Evolutionary conservation across 2,888 invertebrate genomes (phyloP), one percentile per base, ranked within the genome.

Genomic region (Glomeris marginata): DNA sequence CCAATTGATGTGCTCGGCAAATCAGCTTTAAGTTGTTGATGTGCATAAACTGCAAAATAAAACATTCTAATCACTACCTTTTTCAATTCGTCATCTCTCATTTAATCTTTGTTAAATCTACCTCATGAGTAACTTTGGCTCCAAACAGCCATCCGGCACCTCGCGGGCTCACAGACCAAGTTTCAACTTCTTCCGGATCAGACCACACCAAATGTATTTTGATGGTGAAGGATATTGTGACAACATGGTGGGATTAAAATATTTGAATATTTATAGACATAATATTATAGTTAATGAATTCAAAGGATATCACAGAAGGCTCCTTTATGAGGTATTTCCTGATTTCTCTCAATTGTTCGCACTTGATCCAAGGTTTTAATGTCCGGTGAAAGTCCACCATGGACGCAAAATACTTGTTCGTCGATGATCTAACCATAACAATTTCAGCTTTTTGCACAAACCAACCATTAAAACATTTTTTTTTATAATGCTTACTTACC

Each of bases 111-210:
- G 21, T 48, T 10, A 34, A 20, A 43, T 34, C 41, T 54, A 57
- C 58, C 49, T 85, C 80, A 64, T 90, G 83, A 41, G 94, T 92
- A 43, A 95, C 92, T 67, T 80, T 81, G 58, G 85, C 80, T 34
- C 98, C 97, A 70, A 98, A 98, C 45, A 98, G 70, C 87, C 94
- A 95, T 13, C 97, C 97, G 48, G 97, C 97, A 35, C 97, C 97
- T 58, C 97, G 75, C 0, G 95, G 94, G 71, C 91, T 92, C 49
- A 88, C 78, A 38, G 83, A 77, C 92, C 95, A 95, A 60, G 80
- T 80, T 54, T 91, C 85, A 50, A 94, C 84, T 63, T 97, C 94
- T 63, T 97, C 95, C 34, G 98, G 98, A 71, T 98, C 98, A 3
- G 97, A 97, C 98, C 98, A 98, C 47, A 98, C 84, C 58, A 99